A percentile compares a stretch with the other conserved stretches of the same genome.
These are phyloP conservation scores for Zelostemma sp. DNA, from an alignment of 1,140 invertebrate genomes.

Conservation along the genomic window DNA sequence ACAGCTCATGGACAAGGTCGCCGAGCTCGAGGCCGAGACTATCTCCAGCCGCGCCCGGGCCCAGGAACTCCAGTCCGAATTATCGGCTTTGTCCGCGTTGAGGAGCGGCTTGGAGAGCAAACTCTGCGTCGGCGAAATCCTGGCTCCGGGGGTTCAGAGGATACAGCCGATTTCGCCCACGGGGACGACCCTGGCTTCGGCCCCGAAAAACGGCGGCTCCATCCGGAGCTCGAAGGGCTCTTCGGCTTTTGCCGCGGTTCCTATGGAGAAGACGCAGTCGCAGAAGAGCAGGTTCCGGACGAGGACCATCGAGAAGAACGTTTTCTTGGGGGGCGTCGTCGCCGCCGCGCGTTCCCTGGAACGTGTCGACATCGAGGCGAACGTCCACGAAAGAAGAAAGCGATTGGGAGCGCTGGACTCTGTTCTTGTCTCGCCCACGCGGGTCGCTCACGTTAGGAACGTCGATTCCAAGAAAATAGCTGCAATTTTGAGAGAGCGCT, in stretches of 20 bases:
- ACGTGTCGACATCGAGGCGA: constrained; percentile 53
- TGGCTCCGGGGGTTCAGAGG: constrained; percentile 51
- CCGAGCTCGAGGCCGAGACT: constrained; percentile 80
- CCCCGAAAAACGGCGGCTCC: constrained; percentile 39
- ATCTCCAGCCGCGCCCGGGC: constrained; percentile 75
- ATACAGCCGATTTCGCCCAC: constrained; percentile 49
- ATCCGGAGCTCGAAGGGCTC: not conserved
- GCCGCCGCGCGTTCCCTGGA: constrained; percentile 43
- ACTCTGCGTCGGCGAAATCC: constrained; percentile 63
- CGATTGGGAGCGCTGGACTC: constrained; percentile 66
- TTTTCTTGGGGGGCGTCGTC: constrained; percentile 55
- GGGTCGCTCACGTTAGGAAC: constrained; percentile 56
- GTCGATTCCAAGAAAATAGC: constrained; percentile 80
- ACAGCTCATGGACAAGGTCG: constrained; percentile 76
- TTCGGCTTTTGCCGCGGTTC: constrained; percentile 57
- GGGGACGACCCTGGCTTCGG: constrained; percentile 32
- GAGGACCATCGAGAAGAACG: constrained; percentile 68
- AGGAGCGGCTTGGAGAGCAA: constrained; percentile 76
- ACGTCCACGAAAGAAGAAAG: constrained; percentile 57
- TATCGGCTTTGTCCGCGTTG: constrained; percentile 73
- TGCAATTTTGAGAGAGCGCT: constrained; percentile 84
- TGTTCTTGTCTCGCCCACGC: constrained; percentile 61
- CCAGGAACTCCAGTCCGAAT: constrained; percentile 74
- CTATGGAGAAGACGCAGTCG: constrained; percentile 33
- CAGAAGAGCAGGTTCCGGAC: constrained; percentile 66